These are phyloP conservation scores for Felis chaus DNA, from an alignment of 2,113 vertebrate genomes.

Conservation along the genomic window DNA sequence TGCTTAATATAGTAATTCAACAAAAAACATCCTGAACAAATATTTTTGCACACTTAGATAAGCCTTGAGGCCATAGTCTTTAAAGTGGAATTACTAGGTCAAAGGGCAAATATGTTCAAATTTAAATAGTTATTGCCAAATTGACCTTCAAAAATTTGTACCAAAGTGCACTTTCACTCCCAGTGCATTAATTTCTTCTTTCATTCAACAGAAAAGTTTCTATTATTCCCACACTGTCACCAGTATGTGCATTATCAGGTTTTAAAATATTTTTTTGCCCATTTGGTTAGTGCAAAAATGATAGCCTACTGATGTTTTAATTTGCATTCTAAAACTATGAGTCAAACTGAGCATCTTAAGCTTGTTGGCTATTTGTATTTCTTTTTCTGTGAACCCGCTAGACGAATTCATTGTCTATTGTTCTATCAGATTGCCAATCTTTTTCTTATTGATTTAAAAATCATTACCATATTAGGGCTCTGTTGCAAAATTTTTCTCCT, in stretches of 20 bases:
- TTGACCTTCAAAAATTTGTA: not conserved
- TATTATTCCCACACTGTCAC: not conserved
- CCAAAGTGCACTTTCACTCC: not conserved
- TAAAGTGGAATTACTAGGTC: not conserved
- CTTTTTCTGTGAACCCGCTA: slow-evolving; percentile 38
- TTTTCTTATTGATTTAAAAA: slow-evolving; percentile 63
- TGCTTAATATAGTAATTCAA: not conserved
- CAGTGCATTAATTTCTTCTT: not conserved
- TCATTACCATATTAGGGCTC: slow-evolving; percentile 55
- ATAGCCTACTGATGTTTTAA: slow-evolving; percentile 25
- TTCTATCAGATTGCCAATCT: slow-evolving; percentile 46
- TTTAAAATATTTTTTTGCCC: not conserved
- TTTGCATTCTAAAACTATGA: slow-evolving; percentile 43
- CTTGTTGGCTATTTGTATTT: slow-evolving; percentile 42
- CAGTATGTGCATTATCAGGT: not conserved
- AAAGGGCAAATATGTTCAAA: not conserved
- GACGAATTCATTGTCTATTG: slow-evolving; percentile 50
- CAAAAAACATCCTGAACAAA: not conserved
- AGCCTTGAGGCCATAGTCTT: not conserved
- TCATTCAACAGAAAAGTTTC: not conserved
- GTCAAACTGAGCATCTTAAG: slow-evolving; percentile 34
- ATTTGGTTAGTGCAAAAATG: slow-evolving; percentile 6
- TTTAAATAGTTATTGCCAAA: not conserved
- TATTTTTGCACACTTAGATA: not conserved
- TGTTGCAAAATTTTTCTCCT: slow-evolving; percentile 54